Base-by-base conservation (phyloP, 2,113 vertebrate genomes). In the Spermophilus dauricus region DNA sequence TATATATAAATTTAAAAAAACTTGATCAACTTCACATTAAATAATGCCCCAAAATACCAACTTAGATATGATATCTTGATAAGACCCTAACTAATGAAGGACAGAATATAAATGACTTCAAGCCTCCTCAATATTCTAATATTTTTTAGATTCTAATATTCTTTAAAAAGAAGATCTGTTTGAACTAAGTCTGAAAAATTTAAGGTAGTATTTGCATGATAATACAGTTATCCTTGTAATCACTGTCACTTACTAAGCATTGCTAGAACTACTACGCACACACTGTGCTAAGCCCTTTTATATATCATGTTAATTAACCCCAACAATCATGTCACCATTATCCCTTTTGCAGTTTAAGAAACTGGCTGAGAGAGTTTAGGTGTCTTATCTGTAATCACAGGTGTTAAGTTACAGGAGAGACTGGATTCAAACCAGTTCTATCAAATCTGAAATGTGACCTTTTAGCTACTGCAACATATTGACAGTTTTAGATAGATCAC, bases 401-500 rank as follows among this genome's bases (percentile, higher is more conserved):
- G 28, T 24, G 63, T 24, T 61, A 65, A 87, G 30, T 82, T 78
- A 84, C 20, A 26, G 17, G 26, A 76, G 18, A 96, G n/a, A n/a
- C 56, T 48, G 67, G n/a, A 86, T 91, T 75, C 67, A 95, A 70
- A 81, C 37, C n/a, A 85, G 53, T 78, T 92, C 86, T 75, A 39
- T 39, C 22, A 58, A 80, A 76, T 39, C 14, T 67, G 65, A 91
- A 81, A 34, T 24, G 70, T 13, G 58, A 81, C n/a, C 16, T 81
- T 51, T 93, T 48, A 45, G 20, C 51, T 73, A 37, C 82, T n/a
- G 4, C 20, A 22, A 37, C 30, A 56, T 26, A 34, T 14, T 80
- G 53, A 53, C 9, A 51, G 10, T 56, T 96, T 91, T 70, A 97
- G 82, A 30, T 17, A 45, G 8, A 37, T 86, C 75, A 84, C 28